phyloP scores from a whole-genome alignment of 2,888 invertebrate genomes.

The Drosophila mimica region DNA sequence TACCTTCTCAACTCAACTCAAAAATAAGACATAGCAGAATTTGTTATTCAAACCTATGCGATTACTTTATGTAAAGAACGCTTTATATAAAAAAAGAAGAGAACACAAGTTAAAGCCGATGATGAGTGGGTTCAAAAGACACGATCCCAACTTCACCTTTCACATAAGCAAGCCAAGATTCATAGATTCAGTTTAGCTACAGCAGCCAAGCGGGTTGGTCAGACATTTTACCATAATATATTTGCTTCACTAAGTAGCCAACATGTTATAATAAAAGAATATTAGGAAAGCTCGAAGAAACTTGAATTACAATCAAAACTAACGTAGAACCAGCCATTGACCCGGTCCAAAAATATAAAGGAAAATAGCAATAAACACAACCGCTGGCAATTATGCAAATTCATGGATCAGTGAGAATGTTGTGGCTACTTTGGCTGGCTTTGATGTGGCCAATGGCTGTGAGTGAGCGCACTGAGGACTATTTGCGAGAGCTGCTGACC shows the following conservation, averaged over 20 bases:
- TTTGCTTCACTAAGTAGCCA: conserved; percentile 15
- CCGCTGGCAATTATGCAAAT: conserved; percentile 63
- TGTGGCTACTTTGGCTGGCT: conserved; percentile 44
- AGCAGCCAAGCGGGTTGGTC: conserved; percentile 54
- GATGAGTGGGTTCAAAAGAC: not conserved
- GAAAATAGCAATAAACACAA: conserved; percentile 16
- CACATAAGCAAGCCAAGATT: conserved; percentile 11
- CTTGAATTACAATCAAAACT: not conserved
- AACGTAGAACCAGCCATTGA: conserved; percentile 51
- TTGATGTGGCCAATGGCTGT: conserved; percentile 22
- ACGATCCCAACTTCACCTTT: conserved; percentile 20
- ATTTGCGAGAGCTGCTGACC: conserved; percentile 65
- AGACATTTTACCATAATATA: conserved; percentile 6
- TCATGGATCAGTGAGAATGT: conserved; percentile 25
- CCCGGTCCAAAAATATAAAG: conserved; percentile 32
- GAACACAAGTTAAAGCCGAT: not conserved
- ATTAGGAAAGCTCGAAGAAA: conserved; percentile 13
- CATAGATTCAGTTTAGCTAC: conserved; percentile 47
- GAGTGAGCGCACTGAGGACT: conserved; percentile 26
- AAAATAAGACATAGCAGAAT: not conserved
- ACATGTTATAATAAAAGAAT: conserved; percentile 20
- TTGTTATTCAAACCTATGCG: not conserved
- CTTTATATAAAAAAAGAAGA: not conserved
- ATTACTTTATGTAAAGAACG: not conserved
- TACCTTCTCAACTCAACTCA: not conserved